Conservation (phyloP, 2,797 vertebrate genomes). For the Sebastes taczanowskii region DNA sequence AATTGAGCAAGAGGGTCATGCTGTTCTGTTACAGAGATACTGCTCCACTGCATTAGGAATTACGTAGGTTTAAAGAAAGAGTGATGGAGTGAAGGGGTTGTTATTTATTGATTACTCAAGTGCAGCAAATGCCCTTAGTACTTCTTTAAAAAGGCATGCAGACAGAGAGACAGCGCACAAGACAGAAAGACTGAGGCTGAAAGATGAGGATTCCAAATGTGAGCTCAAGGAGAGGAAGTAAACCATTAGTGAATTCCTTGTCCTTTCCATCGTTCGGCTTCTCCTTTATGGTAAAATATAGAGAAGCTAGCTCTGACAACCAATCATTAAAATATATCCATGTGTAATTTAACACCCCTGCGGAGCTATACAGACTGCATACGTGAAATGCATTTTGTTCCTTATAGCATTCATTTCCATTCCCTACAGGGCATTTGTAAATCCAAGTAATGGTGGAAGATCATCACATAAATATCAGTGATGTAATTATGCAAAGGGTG, state of each 20-base stretch:
- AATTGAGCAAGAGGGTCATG: slow-evolving; percentile 16
- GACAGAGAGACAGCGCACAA: not conserved
- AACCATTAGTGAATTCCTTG: not conserved
- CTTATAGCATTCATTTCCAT: not conserved
- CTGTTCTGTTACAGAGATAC: slow-evolving; percentile 26
- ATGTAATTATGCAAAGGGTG: slow-evolving; percentile 32
- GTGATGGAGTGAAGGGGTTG: slow-evolving; percentile 10
- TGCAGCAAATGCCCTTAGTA: slow-evolving; percentile 30
- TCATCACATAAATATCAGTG: slow-evolving; percentile 3
- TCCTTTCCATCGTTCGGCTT: not conserved
- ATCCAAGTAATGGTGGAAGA: not conserved
- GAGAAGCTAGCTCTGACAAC: not conserved
- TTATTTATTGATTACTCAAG: slow-evolving; percentile 66
- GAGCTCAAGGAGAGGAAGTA: not conserved
- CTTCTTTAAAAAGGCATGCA: slow-evolving; percentile 5
- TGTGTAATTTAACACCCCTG: not conserved
- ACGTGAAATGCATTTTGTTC: not conserved
- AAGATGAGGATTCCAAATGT: not conserved
- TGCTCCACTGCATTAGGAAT: slow-evolving; percentile 22
- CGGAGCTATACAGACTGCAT: not conserved
- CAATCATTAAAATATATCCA: not conserved
- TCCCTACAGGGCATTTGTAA: not conserved
- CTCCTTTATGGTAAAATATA: not conserved
- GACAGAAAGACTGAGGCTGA: not conserved
- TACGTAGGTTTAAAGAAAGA: slow-evolving; percentile 23